Evolutionary conservation across 2,113 vertebrate genomes (phyloP).

Genomic region (Ctenodactylus gundi): DNA sequence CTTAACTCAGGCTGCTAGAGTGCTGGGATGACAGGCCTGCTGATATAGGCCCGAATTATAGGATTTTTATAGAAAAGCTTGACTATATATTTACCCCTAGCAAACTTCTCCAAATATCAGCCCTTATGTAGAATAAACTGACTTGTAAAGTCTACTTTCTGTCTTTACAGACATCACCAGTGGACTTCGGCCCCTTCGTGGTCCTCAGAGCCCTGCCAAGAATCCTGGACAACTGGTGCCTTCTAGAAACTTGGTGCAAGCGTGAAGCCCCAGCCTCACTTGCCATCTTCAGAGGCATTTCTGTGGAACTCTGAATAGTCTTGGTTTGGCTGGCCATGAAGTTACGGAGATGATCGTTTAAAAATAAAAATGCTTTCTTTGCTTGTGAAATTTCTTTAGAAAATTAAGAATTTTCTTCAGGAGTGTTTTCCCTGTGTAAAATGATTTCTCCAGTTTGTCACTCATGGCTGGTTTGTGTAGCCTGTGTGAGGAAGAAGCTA

Average conservation of each 20-base stretch:
- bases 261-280: slow-evolving; percentile 3
- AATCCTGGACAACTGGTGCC: neutral
- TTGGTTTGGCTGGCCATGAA: slow-evolving; percentile 63
- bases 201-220: neutral
- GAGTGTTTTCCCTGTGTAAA: neutral
- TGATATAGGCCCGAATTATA: too few species aligned
- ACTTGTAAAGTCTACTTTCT: neutral
- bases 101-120: neutral
- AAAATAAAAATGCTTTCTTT: neutral
- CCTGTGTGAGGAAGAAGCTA: neutral
- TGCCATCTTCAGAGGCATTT: slow-evolving; percentile 55
- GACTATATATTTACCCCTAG: neutral
- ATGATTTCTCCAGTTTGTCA: neutral
- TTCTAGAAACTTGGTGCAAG: slow-evolving; percentile 35
- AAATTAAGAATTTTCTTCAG: slow-evolving; percentile 19
- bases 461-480: neutral
- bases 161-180: too few species aligned
- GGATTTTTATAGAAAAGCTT: neutral
- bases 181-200: neutral
- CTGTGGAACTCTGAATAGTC: slow-evolving; percentile 69
- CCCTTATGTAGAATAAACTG: neutral
- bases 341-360: slow-evolving; percentile 47
- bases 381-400: neutral
- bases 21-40: too few species aligned
- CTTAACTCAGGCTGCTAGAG: too few species aligned